Conservation (phyloP, 2,797 vertebrate genomes). For the Borostomias antarcticus region DNA sequence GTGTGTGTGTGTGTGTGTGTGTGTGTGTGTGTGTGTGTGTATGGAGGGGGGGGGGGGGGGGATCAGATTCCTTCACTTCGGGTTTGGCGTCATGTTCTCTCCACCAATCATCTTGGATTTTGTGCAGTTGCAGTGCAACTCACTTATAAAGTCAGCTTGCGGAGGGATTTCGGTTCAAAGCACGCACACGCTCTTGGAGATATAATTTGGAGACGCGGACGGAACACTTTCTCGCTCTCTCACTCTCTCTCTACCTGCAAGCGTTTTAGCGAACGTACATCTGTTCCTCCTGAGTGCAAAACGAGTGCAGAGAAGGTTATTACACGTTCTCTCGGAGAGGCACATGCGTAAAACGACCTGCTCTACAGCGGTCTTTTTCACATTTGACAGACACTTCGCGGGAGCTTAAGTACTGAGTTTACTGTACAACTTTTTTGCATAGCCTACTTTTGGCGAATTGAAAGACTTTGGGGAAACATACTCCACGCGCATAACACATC, state of each 20-base stretch:
- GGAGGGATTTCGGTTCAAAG: slow-evolving; percentile 60
- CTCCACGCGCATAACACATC: slow-evolving; percentile 34
- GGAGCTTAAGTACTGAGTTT: slow-evolving; percentile 28
- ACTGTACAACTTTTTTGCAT: slow-evolving; percentile 8
- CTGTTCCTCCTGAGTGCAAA: slow-evolving; percentile 41
- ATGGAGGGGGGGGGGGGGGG: slow-evolving; percentile 34
- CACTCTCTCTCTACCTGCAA: slow-evolving; percentile 33
- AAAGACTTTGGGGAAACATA: slow-evolving; percentile 21
- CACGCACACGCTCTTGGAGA: slow-evolving; percentile 65
- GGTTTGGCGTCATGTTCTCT: slow-evolving; percentile 51
- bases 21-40: slow-evolving; percentile 22
- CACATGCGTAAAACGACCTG: slow-evolving; percentile 45
- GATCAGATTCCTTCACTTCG: slow-evolving; percentile 63
- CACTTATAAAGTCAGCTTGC: slow-evolving; percentile 62
- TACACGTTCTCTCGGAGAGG: background rate
- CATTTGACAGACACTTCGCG: slow-evolving; percentile 9
- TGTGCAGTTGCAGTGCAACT: slow-evolving; percentile 40
- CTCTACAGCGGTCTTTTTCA: slow-evolving; percentile 37
- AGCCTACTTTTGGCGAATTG: slow-evolving; percentile 20
- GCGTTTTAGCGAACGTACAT: slow-evolving; percentile 37
- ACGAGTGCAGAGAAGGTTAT: slow-evolving; percentile 28
- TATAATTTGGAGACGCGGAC: slow-evolving; percentile 58
- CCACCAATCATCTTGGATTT: slow-evolving; percentile 62
- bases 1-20: slow-evolving; percentile 20
- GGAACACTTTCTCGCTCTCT: slow-evolving; percentile 60